Percentiles rank a stretch among this genome's conserved stretches.
Conservation (phyloP, 2,888 invertebrate genomes). For the Caenorhabditis plicata region DNA sequence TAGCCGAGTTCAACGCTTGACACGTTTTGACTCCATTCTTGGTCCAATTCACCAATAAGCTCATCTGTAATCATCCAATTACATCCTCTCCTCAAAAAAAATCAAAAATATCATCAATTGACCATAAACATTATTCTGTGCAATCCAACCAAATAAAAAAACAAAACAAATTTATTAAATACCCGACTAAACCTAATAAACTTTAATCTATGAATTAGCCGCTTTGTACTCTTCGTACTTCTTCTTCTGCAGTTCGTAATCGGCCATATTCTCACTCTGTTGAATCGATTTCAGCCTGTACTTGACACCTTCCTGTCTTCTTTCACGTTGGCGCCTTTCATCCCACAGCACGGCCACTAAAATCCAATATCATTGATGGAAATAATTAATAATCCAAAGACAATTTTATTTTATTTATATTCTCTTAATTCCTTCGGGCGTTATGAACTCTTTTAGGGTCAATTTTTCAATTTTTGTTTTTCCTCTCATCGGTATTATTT, state of each 20-base stretch:
- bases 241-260: conserved; percentile 57
- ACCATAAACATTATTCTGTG: too few relatives aligned
- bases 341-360: conserved; percentile 59
- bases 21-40: conserved; percentile 16
- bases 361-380: too few relatives aligned
- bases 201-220: conserved; percentile 27
- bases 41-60: neutral
- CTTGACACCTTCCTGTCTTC: conserved; percentile 58
- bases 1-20: too few relatives aligned
- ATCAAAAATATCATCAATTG: neutral
- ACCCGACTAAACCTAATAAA: neutral
- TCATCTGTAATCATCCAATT: too few relatives aligned
- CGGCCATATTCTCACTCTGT: conserved; percentile 60
- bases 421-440: too few relatives aligned
- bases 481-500: too few relatives aligned
- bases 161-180: too few relatives aligned
- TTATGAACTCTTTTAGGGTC: too few relatives aligned
- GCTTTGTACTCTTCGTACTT: conserved; percentile 52
- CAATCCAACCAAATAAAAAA: conserved; percentile 1
- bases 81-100: neutral
- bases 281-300: conserved; percentile 53
- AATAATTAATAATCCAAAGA: too few relatives aligned
- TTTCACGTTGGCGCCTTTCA: conserved; percentile 51
- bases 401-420: too few relatives aligned
- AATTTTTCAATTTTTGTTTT: too few relatives aligned